These are phyloP conservation scores for Lutraria rhynchaena DNA, from an alignment of 1,140 invertebrate species.

Conservation along the genomic window DNA sequence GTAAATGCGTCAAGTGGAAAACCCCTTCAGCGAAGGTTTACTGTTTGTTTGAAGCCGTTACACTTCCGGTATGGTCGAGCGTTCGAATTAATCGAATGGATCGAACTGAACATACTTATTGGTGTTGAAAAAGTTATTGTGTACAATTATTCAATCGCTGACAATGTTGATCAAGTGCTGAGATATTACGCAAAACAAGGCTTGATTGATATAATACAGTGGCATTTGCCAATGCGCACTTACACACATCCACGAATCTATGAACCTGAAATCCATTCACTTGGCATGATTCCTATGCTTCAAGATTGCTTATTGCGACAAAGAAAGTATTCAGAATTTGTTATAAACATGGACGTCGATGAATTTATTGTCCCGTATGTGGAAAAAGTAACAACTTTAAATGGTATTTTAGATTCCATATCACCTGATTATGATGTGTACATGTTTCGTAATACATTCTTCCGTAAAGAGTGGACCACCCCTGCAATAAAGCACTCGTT, in stretches of 20 bases:
- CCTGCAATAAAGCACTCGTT: neutral
- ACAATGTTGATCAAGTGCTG: slow-evolving; percentile 87
- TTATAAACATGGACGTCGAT: slow-evolving; percentile 53
- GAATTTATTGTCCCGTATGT: slow-evolving; percentile 57
- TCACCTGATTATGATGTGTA: neutral
- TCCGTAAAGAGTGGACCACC: slow-evolving; percentile 43
- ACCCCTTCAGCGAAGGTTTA: slow-evolving; percentile 84
- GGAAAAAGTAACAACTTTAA: neutral
- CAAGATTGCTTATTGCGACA: slow-evolving; percentile 55
- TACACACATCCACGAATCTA: slow-evolving; percentile 40
- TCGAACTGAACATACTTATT: slow-evolving; percentile 94
- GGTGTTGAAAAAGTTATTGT: slow-evolving; percentile 95
- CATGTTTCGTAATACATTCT: slow-evolving; percentile 52
- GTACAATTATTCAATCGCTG: slow-evolving; percentile 94
- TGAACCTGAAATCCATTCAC: slow-evolving; percentile 46
- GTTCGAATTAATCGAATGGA: slow-evolving; percentile 93
- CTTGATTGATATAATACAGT: slow-evolving; percentile 91
- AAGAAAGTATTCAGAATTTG: slow-evolving; percentile 31
- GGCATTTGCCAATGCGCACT: slow-evolving; percentile 89
- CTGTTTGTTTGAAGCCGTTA: slow-evolving; percentile 96
- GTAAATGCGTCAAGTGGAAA: neutral
- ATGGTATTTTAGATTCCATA: neutral
- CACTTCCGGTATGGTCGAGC: slow-evolving; percentile 93
- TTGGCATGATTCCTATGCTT: slow-evolving; percentile 47
- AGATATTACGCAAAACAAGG: slow-evolving; percentile 86